Conservation (phyloP, 1,140 invertebrate genomes). For the Drosophila sturtevanti region DNA sequence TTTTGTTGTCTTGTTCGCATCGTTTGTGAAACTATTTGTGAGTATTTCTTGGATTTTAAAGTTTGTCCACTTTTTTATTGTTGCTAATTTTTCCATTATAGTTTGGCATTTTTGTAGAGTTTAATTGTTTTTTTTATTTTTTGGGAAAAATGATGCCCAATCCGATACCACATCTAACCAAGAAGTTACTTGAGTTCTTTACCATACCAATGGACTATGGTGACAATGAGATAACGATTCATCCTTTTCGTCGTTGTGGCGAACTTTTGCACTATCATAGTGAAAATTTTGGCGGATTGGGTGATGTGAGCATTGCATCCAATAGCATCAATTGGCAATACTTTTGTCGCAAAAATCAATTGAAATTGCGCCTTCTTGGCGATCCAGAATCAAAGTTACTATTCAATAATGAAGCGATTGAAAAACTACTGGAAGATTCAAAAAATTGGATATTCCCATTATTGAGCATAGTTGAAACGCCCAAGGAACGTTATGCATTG, state of each 20-base stretch:
- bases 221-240: background rate
- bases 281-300: slow-evolving; percentile 17
- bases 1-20: background rate
- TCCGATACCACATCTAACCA: slow-evolving; percentile 25
- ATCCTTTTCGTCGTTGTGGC: slow-evolving; percentile 30
- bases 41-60: background rate
- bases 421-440: slow-evolving; percentile 30
- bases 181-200: slow-evolving; percentile 37
- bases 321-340: slow-evolving; percentile 34
- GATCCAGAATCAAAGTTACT: slow-evolving; percentile 1
- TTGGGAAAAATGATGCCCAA: background rate
- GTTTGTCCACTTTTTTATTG: background rate
- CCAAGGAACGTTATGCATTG: slow-evolving; percentile 40
- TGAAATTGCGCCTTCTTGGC: slow-evolving; percentile 14
- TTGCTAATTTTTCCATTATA: background rate
- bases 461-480: background rate
- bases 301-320: slow-evolving; percentile 47
- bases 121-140: too few species aligned
- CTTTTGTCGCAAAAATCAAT: slow-evolving; percentile 3
- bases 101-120: background rate
- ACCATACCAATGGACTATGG: background rate
- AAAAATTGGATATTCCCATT: slow-evolving; percentile 47
- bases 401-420: slow-evolving; percentile 1
- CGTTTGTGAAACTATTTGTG: background rate
- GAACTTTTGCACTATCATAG: slow-evolving; percentile 43